These are phyloP conservation scores for Heliothis virescens DNA, from an alignment of 1,140 invertebrate species.

Conservation along the genomic window DNA sequence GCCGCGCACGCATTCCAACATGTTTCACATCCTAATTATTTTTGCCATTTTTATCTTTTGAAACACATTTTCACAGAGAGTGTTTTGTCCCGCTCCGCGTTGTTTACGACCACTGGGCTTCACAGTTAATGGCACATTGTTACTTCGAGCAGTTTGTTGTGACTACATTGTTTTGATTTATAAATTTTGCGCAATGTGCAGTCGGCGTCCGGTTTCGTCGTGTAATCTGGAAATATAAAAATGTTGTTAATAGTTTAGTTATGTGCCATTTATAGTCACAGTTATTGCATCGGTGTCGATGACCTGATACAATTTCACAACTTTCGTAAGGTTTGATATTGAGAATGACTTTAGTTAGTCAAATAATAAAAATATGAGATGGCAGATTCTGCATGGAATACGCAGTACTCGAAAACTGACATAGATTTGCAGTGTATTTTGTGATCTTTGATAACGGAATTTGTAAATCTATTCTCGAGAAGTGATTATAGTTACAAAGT, in stretches of 20 bases:
- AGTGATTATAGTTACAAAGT: too few species aligned
- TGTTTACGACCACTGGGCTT: slow-evolving; percentile 49
- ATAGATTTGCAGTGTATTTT: too few species aligned
- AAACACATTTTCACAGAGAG: slow-evolving; percentile 62
- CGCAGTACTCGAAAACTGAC: too few species aligned
- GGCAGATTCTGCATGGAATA: too few species aligned
- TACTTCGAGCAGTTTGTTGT: neutral
- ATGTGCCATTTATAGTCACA: neutral
- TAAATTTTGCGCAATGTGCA: slow-evolving; percentile 22
- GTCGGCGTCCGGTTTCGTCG: slow-evolving; percentile 8
- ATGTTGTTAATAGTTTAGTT: neutral
- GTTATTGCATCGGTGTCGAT: neutral
- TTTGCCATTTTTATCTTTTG: slow-evolving; percentile 62
- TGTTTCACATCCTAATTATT: slow-evolving; percentile 77
- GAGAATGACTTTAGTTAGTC: too few species aligned
- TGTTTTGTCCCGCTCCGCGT: slow-evolving; percentile 54
- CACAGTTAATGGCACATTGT: slow-evolving; percentile 32
- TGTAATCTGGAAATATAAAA: slow-evolving; percentile 15
- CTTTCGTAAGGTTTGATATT: too few species aligned
- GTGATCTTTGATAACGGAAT: too few species aligned
- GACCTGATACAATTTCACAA: neutral
- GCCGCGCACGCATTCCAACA: slow-evolving; percentile 75
- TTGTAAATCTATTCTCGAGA: too few species aligned
- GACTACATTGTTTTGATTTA: slow-evolving; percentile 18
- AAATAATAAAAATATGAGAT: too few species aligned